Percentiles rank a stretch among this genome's conserved stretches.
These are phyloP conservation scores for Dendroctonus valens DNA, from an alignment of 1,140 invertebrate species.

Conservation along the genomic window DNA sequence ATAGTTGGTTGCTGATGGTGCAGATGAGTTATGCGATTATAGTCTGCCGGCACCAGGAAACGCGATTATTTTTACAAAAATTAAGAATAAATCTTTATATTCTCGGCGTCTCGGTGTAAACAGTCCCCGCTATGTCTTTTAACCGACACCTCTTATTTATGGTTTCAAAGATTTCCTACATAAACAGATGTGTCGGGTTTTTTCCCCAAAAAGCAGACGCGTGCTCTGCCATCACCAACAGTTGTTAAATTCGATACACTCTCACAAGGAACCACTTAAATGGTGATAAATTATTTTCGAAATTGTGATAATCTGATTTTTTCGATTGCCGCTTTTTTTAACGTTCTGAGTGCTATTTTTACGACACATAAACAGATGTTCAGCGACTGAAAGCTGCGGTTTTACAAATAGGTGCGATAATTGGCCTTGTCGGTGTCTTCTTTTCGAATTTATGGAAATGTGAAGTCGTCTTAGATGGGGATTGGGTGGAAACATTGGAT, in stretches of 20 bases:
- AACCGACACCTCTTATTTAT: slow-evolving; percentile 6
- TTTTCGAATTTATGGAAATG: too few relatives aligned
- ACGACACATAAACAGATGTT: slow-evolving; percentile 9
- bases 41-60: too few relatives aligned
- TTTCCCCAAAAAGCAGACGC: not conserved
- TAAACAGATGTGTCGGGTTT: too few relatives aligned
- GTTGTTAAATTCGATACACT: slow-evolving; percentile 4
- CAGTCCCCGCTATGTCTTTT: not conserved
- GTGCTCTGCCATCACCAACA: not conserved
- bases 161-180: slow-evolving; percentile 1
- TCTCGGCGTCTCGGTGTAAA: not conserved
- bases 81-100: not conserved
- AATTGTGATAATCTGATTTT: slow-evolving; percentile 10
- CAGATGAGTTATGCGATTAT: too few relatives aligned
- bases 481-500: too few relatives aligned
- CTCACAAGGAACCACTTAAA: slow-evolving; percentile 5
- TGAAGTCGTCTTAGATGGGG: too few relatives aligned
- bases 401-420: slow-evolving; percentile 10
- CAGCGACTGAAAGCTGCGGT: not conserved
- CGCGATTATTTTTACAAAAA: too few relatives aligned
- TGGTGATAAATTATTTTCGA: slow-evolving; percentile 12
- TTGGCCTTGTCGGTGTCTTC: not conserved
- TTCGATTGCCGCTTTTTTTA: slow-evolving; percentile 1
- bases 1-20: too few relatives aligned
- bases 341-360: not conserved